These are phyloP conservation scores for Timema podura DNA, from an alignment of 2,888 invertebrate genomes.

Conservation along the genomic window DNA sequence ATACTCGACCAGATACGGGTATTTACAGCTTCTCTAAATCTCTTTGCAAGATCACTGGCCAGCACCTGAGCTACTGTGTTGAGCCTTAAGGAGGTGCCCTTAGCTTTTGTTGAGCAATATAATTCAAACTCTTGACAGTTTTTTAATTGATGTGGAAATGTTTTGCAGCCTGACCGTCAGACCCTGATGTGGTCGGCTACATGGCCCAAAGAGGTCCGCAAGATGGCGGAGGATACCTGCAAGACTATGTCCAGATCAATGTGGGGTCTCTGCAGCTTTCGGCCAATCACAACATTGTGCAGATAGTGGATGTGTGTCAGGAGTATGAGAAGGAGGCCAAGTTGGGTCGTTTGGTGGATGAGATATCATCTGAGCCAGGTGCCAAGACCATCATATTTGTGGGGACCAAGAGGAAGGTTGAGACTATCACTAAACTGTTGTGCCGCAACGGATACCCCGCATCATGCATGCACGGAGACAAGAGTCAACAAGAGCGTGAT, in stretches of 20 bases:
- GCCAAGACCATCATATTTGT: conserved; percentile 98
- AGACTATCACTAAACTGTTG: conserved; percentile 86
- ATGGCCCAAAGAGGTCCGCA: conserved; percentile 97
- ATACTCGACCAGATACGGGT: conserved; percentile 88
- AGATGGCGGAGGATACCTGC: conserved; percentile 90
- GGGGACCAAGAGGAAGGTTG: conserved; percentile 94
- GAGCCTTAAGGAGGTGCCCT: too few species aligned
- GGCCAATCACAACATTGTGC: conserved; percentile 90
- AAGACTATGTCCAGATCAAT: conserved; percentile 94
- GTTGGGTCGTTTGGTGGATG: conserved; percentile 75
- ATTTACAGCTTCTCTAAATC: too few species aligned
- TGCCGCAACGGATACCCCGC: conserved; percentile 61
- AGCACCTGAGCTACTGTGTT: too few species aligned
- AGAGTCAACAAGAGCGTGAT: conserved; percentile 51
- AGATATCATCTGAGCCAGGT: conserved; percentile 88
- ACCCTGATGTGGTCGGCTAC: conserved; percentile 99
- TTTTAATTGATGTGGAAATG: neutral
- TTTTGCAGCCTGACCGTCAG: conserved; percentile 71
- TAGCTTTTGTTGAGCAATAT: neutral
- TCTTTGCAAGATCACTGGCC: too few species aligned
- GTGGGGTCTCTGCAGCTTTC: conserved; percentile 91
- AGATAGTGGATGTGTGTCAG: conserved; percentile 88
- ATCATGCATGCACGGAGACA: conserved; percentile 52
- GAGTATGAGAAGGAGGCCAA: conserved; percentile 82
- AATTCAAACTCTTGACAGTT: neutral